Base-by-base conservation (phyloP, 2,797 vertebrate genomes). In the Limnodromus scolopaceus region DNA sequence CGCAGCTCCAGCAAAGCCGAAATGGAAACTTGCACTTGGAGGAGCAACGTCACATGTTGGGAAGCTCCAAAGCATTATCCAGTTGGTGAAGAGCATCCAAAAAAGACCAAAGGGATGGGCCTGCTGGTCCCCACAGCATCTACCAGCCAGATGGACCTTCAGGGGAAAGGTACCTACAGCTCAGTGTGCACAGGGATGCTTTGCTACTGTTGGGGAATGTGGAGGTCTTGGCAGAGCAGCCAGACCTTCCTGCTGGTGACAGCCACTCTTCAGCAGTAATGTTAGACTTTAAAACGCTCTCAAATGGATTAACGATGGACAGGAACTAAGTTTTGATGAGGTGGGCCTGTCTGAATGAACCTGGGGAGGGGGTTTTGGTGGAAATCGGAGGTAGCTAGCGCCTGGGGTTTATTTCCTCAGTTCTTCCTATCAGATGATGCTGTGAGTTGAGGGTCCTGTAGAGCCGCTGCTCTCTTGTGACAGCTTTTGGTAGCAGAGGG, bases 1-100 rank as follows among this genome's bases (percentile, higher is more conserved):
- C 1, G 0, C 0, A 0, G 22, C n/a, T 18, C 45, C 2, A 2
- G 32, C 46, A 78, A 55, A 16, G 30, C 8, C 1, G 0, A 24
- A 2, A 20, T 5, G 22, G 75, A 24, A 65, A 5, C 23, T 14
- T 10, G 11, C 4, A 24, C 64, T 48, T 15, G 24, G 63, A 45
- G 28, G 55, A 74, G 54, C 30, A 22, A 28, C 4, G 1, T n/a
- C 61, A 23, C 45, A 2, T 14, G 16, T 61, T 30, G 65, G 46
- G 36, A 57, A 57, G 22, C 22, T 30, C 38, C 48, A 46, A 18
- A 55, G 45, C 53, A 45, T 75, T 58, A 19, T 36, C n/a, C 43
- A 15, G 10, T 11, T 8, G 83, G 30, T 9, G 81, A 84, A 49
- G n/a, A 72, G 34, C 53, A 41, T 49, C 68, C 9, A 45, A 48